Evolutionary conservation across 2,797 vertebrate species (phyloP).

Genomic region (Sebastes paucispinis): DNA sequence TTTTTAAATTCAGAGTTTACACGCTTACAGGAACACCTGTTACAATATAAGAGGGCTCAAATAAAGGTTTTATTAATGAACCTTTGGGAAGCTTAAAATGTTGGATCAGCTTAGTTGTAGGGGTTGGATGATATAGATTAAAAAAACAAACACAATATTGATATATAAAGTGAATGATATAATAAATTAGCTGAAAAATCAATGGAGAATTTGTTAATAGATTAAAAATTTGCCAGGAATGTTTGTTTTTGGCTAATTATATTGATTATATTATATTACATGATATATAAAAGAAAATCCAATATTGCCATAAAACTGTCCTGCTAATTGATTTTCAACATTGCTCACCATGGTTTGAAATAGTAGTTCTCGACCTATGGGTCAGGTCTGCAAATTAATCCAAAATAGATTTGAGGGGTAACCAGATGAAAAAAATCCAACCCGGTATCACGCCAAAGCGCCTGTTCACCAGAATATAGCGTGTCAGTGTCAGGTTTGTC

Average conservation of each 20-base stretch:
- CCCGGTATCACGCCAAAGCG: neutral
- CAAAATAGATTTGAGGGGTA: neutral
- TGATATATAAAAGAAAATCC: neutral
- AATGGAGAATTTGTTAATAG: neutral
- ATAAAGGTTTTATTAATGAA: neutral
- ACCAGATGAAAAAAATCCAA: neutral
- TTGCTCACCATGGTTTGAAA: neutral
- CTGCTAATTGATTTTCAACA: neutral
- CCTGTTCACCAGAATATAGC: too few relatives aligned
- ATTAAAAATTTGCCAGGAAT: neutral
- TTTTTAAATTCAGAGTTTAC: neutral
- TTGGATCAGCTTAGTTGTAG: neutral
- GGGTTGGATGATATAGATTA: neutral
- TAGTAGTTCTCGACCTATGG: neutral
- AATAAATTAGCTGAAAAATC: neutral
- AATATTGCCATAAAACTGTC: neutral
- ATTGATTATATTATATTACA: too few relatives aligned
- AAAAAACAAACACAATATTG: neutral
- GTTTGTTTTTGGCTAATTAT: neutral
- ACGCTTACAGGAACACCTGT: conserved; percentile 31
- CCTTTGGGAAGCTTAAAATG: neutral
- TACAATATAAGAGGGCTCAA: neutral
- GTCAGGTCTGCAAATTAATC: neutral
- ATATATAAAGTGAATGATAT: neutral
- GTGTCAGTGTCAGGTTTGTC: too few relatives aligned